phyloP scores from a whole-genome alignment of 2,888 invertebrate genomes.

The Thereva unica region DNA sequence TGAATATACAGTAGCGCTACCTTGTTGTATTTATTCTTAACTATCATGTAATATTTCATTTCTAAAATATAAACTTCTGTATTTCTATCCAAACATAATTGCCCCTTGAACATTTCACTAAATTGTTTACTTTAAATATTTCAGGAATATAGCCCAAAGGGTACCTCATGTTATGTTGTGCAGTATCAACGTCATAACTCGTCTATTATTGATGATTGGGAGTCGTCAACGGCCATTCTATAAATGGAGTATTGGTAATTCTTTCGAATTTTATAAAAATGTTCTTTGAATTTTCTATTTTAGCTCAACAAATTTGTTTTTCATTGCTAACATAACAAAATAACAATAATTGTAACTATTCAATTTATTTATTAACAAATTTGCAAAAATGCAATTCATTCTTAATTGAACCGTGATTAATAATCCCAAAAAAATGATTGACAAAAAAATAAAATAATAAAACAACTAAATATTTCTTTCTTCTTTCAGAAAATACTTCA shows the following conservation, averaged over 20 bases:
- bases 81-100: too few species aligned
- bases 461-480: constrained; percentile 12
- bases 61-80: too few species aligned
- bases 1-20: too few species aligned
- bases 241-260: constrained; percentile 41
- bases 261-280: constrained; percentile 1
- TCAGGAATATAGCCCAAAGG: constrained; percentile 57
- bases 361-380: too few species aligned
- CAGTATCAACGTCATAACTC: constrained; percentile 51
- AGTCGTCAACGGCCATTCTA: constrained; percentile 19
- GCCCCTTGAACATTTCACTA: not conserved
- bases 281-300: constrained; percentile 6
- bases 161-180: constrained; percentile 58
- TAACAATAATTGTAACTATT: too few species aligned
- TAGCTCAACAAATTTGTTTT: too few species aligned
- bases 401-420: too few species aligned
- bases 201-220: constrained; percentile 42
- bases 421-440: not conserved
- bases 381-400: too few species aligned
- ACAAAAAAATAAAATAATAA: not conserved
- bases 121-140: constrained; percentile 39
- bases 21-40: too few species aligned
- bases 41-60: too few species aligned
- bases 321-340: too few species aligned
- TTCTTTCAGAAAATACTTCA: constrained; percentile 32